Evolutionary conservation across 2,797 vertebrate genomes (phyloP), one percentile per base, ranked within the genome.

Genomic region (Trachurus trachurus): DNA sequence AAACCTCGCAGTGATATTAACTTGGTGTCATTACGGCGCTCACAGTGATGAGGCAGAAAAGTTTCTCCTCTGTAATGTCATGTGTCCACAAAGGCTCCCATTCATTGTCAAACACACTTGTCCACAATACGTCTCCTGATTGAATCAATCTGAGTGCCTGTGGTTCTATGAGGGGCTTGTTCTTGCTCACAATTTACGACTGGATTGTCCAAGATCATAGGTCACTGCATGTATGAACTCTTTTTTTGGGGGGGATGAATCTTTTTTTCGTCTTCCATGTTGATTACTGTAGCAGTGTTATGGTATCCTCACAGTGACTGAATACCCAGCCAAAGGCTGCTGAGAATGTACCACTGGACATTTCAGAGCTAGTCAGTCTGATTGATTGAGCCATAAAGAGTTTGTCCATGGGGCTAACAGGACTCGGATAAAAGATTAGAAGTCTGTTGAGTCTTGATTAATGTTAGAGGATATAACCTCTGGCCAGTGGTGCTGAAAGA

Each of bases 361-460:
- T 87, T 89, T 92, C 82, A 86, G 76, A 85, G 83, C 82, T 57
- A 84, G 90, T 91, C 91, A 87, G 81, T 62, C 84, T 92, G 91
- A 93, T 92, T 84, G 92, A 93, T 93, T 89, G 92, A 92, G 86
- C 87, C 84, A 89, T 94, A 92, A 92, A 92, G 86, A 87, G 83
- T 90, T 91, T 90, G 87, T 92, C 91, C 75, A 57, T 71, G 83
- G 86, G 88, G 84, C 72, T 83, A 90, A 91, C 89, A 82, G 87
- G 83, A 86, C 89, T 84, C 16, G 76, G 87, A 88, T 85, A 90
- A 92, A 87, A 91, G 89, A 93, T 93, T 87, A 92, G 81, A 79
- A 91, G 88, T 87, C 82, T 74, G 86, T 86, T 89, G 91, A 90
- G 85, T 76, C 85, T 88, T 92, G 92, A 94, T 93, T 92, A 89